Evolutionary conservation across 2,888 invertebrate genomes (phyloP).

Genomic region (Biston stratarius): DNA sequence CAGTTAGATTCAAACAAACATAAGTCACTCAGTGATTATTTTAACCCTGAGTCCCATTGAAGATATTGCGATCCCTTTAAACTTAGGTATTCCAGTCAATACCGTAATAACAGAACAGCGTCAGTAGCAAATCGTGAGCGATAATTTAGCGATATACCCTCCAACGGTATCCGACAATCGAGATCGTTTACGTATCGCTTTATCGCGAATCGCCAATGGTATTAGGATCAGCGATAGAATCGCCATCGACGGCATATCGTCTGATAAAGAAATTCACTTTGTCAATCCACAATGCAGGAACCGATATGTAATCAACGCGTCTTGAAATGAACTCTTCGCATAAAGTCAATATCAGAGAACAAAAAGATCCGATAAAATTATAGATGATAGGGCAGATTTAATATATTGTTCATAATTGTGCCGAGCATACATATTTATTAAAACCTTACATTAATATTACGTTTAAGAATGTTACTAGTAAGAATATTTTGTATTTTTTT

Average conservation of each 20-base stretch:
- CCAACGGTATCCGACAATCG: constrained; percentile 77
- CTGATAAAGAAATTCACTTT: constrained; percentile 63
- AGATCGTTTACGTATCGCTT: constrained; percentile 80
- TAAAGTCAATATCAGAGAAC: constrained; percentile 17
- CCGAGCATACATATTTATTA: too few relatives aligned
- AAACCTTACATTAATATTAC: too few relatives aligned
- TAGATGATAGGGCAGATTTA: constrained; percentile 2
- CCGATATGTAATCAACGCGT: constrained; percentile 35
- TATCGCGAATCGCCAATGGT: constrained; percentile 80
- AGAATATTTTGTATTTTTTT: too few relatives aligned
- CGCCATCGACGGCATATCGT: constrained; percentile 62
- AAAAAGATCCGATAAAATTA: constrained; percentile 20
- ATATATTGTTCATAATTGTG: too few relatives aligned
- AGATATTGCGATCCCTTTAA: constrained; percentile 29
- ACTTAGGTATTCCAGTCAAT: constrained; percentile 59
- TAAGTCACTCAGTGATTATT: constrained; percentile 12
- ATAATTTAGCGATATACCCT: constrained; percentile 79
- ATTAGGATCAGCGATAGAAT: constrained; percentile 54
- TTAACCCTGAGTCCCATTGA: constrained; percentile 28
- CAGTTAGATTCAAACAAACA: background rate
- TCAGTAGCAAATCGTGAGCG: constrained; percentile 84
- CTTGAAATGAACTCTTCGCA: constrained; percentile 32
- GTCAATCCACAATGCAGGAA: constrained; percentile 47
- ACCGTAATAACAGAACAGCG: constrained; percentile 69
- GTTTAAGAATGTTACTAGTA: too few relatives aligned